These are phyloP conservation scores for Chymomyza fuscimana DNA, from an alignment of 2,888 invertebrate species.

Conservation along the genomic window DNA sequence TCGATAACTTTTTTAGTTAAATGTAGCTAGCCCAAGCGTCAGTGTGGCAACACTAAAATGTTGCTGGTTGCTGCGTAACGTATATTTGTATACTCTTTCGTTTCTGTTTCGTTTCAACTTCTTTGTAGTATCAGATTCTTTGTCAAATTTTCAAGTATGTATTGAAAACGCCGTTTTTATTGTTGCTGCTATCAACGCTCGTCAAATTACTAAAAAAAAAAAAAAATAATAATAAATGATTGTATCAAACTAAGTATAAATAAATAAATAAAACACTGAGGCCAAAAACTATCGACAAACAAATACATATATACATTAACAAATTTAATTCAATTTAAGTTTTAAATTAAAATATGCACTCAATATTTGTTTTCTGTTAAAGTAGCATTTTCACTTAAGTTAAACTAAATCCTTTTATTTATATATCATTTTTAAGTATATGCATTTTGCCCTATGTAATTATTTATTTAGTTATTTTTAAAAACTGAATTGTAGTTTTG, in stretches of 20 bases:
- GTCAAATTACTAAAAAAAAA: conserved; percentile 1
- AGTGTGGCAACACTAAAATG: not conserved
- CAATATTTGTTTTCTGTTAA: not conserved
- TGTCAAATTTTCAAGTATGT: not conserved
- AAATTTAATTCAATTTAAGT: conserved; percentile 9
- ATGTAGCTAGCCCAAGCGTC: not conserved
- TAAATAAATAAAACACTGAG: not conserved
- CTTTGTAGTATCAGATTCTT: conserved; percentile 1
- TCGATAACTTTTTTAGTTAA: not conserved
- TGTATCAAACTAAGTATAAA: not conserved
- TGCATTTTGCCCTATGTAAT: not conserved
- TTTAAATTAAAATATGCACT: not conserved
- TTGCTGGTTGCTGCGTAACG: not conserved
- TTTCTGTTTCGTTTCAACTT: not conserved
- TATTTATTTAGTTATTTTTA: not conserved
- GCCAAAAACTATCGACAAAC: not conserved
- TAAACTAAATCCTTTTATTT: not conserved
- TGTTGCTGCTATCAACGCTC: conserved; percentile 10
- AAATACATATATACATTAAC: not conserved
- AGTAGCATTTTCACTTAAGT: not conserved
- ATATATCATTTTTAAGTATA: not conserved
- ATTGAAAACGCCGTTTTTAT: conserved; percentile 6
- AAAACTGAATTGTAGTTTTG: not conserved
- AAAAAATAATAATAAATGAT: not conserved
- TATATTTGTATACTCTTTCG: not conserved